phyloP scores from a whole-genome alignment of 92 coral and sea anemone genomes.

The Blastomussa wellsi region DNA sequence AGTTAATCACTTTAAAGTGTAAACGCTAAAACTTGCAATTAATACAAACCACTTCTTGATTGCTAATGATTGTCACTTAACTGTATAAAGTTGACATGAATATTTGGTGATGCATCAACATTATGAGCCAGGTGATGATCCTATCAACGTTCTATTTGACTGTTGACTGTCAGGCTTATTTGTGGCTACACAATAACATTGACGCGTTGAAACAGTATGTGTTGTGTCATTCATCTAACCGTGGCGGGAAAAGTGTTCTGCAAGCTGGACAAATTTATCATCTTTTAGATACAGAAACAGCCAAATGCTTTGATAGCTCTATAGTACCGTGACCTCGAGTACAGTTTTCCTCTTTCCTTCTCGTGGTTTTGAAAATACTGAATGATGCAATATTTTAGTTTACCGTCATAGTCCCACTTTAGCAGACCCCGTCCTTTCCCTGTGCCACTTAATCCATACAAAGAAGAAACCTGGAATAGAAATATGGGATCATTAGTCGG shows the following conservation, averaged over 20 bases:
- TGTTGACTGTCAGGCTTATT: not conserved
- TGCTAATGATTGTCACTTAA: no score
- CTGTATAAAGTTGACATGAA: not conserved
- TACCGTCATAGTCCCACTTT: conserved; percentile 90
- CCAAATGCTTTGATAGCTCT: not conserved
- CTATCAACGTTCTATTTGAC: not conserved
- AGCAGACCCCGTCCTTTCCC: conserved; percentile 86
- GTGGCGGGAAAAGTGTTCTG: not conserved
- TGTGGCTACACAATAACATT: not conserved
- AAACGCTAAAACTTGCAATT: no score
- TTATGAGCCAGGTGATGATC: not conserved
- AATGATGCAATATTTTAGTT: no score
- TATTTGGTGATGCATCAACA: not conserved
- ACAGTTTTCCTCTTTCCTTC: not conserved
- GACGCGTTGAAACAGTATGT: not conserved
- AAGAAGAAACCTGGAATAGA: conserved; percentile 66
- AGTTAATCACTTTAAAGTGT: no score
- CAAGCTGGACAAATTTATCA: not conserved
- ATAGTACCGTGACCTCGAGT: not conserved
- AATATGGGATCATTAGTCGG: not conserved
- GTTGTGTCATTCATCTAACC: not conserved
- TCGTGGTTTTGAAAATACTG: not conserved
- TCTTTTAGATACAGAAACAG: not conserved
- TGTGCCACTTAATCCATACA: conserved; percentile 74
- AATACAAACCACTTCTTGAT: no score